A percentile compares a stretch with the other conserved stretches of the same genome.
Conservation (phyloP, 2,113 vertebrate species). For the Coptodon bakossiorum region DNA sequence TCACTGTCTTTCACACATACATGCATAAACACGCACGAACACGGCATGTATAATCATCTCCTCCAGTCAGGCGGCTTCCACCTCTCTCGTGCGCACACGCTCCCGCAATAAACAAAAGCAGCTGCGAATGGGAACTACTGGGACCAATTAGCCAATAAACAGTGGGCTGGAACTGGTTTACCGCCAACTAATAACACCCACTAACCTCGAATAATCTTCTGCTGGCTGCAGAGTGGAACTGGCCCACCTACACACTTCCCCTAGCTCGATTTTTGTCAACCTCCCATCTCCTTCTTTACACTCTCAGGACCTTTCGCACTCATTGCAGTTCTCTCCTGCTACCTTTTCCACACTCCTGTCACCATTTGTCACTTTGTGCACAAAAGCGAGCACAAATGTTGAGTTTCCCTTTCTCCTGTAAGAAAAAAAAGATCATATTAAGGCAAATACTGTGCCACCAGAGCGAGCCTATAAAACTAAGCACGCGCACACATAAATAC, state of each 20-base stretch:
- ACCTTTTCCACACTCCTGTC: neutral
- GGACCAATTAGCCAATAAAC: constrained; percentile 53
- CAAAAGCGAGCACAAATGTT: neutral
- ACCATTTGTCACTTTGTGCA: neutral
- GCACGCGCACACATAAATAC: neutral
- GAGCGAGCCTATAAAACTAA: constrained; percentile 16
- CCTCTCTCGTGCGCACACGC: neutral
- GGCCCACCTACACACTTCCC: neutral
- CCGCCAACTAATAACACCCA: constrained; percentile 27
- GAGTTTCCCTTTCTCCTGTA: neutral
- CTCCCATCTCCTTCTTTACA: neutral
- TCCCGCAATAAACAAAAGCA: constrained; percentile 27
- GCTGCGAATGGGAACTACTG: constrained; percentile 31
- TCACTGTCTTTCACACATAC: neutral
- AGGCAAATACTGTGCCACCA: neutral
- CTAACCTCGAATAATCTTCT: constrained; percentile 29
- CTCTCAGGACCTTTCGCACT: neutral
- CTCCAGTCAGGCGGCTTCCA: neutral
- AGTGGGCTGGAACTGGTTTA: constrained; percentile 33
- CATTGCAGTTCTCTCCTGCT: neutral
- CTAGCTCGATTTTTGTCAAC: neutral
- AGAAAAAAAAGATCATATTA: neutral
- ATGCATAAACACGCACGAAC: neutral
- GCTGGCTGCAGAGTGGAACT: neutral
- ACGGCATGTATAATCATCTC: neutral